A percentile compares a stretch with the other conserved stretches of the same genome.
These are phyloP conservation scores for Eurystomus gularis DNA, from an alignment of 2,113 vertebrate genomes.

Conservation along the genomic window DNA sequence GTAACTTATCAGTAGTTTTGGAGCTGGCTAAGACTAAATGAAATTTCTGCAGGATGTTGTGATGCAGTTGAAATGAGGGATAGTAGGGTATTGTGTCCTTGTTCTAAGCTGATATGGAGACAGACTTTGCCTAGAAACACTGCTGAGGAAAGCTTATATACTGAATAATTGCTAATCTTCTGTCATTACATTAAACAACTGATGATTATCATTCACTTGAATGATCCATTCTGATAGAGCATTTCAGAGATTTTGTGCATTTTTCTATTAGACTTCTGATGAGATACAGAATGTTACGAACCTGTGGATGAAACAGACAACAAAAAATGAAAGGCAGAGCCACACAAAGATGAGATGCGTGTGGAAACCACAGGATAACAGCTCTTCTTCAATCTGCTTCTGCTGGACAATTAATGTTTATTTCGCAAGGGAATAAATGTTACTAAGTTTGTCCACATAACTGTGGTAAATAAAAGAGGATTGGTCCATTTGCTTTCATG, in stretches of 20 bases:
- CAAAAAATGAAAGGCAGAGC: not conserved
- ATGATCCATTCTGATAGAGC: not conserved
- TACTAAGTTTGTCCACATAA: not conserved
- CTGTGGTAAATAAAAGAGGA: not conserved
- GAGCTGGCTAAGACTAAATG: not conserved
- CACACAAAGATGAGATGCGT: fast-evolving
- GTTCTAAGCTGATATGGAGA: not conserved
- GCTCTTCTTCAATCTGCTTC: not conserved
- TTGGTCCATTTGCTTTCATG: not conserved
- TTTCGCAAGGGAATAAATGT: not conserved
- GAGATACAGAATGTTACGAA: not conserved
- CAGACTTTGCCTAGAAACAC: not conserved
- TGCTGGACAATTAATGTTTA: not conserved
- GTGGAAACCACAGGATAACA: not conserved
- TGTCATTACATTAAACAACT: not conserved
- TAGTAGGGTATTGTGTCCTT: not conserved
- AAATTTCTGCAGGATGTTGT: not conserved
- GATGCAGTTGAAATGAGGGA: not conserved
- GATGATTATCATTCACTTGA: not conserved
- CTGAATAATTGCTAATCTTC: not conserved
- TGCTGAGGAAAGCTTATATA: not conserved
- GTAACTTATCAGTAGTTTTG: not conserved
- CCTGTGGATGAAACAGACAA: not conserved
- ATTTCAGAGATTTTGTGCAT: not conserved
- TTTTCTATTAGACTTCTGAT: not conserved